Conservation (phyloP, 1,140 invertebrate species). For the Rhizoglyphus robini region DNA sequence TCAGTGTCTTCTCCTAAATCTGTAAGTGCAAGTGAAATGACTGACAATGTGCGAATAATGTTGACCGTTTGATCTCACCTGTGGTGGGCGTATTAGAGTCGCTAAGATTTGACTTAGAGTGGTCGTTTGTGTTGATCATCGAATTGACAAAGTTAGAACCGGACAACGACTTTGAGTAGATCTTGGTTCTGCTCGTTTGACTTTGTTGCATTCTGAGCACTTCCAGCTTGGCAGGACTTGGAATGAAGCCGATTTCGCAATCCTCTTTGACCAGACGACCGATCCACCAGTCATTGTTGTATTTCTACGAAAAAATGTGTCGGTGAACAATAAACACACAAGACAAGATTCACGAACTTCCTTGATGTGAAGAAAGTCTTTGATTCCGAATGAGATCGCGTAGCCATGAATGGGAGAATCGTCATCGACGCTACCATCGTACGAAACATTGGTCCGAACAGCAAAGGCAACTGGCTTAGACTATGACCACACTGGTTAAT, state of each 20-base stretch:
- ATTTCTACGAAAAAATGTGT: slow-evolving; percentile 60
- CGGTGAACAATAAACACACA: background rate
- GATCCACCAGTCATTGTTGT: slow-evolving; percentile 99
- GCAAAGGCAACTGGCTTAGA: slow-evolving; percentile 97
- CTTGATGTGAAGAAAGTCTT: slow-evolving; percentile 99
- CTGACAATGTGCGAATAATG: too few relatives aligned
- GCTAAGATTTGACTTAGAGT: slow-evolving; percentile 49
- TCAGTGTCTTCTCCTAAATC: slow-evolving; percentile 45
- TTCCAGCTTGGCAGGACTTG: slow-evolving; percentile 93
- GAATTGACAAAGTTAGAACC: slow-evolving; percentile 56
- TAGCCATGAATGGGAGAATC: slow-evolving; percentile 95
- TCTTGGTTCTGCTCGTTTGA: slow-evolving; percentile 32
- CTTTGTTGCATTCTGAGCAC: slow-evolving; percentile 71
- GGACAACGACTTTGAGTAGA: slow-evolving; percentile 25
- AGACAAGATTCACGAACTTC: slow-evolving; percentile 35
- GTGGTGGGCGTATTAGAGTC: slow-evolving; percentile 96
- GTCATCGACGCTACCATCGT: slow-evolving; percentile 89
- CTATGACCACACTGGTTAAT: slow-evolving; percentile 41
- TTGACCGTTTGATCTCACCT: slow-evolving; percentile 43
- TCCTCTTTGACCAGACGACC: slow-evolving; percentile 90
- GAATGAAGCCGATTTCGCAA: slow-evolving; percentile 96
- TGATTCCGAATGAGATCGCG: slow-evolving; percentile 88
- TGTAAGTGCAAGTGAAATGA: too few relatives aligned
- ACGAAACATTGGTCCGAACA: slow-evolving; percentile 95
- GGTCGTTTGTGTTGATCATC: slow-evolving; percentile 33